Base-by-base conservation (phyloP, 2,888 invertebrate genomes). In the Synanthedon formicaeformis region DNA sequence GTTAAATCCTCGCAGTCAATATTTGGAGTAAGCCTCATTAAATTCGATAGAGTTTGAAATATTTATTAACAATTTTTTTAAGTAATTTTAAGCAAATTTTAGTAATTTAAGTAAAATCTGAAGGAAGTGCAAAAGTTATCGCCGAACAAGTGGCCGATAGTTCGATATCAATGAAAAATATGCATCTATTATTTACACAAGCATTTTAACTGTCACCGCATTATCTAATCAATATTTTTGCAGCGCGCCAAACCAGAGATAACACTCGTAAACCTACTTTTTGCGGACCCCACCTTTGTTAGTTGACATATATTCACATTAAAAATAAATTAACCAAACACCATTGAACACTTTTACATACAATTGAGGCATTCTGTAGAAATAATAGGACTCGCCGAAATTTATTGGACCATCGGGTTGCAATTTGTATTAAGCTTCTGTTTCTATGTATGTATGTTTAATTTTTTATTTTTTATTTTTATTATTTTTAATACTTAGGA, bases 171-270 rank as follows among this genome's bases (percentile, higher is more conserved):
- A 65, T 64, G 60, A 73, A 73, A 74, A 80, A 79, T 81, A 78
- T 83, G 85, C 85, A 85, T 81, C 75, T 79, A 71, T 68, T 83
- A 80, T 83, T 84, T 82, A 80, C 79, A 75, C 79, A 73, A 72
- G 66, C 67, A 63, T 66, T 54, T 75, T 83, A 83, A 82, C 83
- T 70, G 61, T 63, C 57, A 64, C 57, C 62, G 64, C 16, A 34
- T 66, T 81, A 83, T 85, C 85, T 85, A 81, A 85, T 85, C 85
- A 65, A 70, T 73, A 71, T 74, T 82, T 83, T 82, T 85, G 84
- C 82, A 83, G 76, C 69, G 73, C 76, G 70, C 69, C 61, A 61
- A 70, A 63, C 60, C 58, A 67, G 59, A 74, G 84, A 85, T 85
- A 84, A 81, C 69, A 59, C 64, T 59, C 61, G 70, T 76, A 73